Evolutionary conservation across 2,797 vertebrate genomes (phyloP), one percentile per base, ranked within the genome.

Genomic region (Typhlichthys eigenmanni): DNA sequence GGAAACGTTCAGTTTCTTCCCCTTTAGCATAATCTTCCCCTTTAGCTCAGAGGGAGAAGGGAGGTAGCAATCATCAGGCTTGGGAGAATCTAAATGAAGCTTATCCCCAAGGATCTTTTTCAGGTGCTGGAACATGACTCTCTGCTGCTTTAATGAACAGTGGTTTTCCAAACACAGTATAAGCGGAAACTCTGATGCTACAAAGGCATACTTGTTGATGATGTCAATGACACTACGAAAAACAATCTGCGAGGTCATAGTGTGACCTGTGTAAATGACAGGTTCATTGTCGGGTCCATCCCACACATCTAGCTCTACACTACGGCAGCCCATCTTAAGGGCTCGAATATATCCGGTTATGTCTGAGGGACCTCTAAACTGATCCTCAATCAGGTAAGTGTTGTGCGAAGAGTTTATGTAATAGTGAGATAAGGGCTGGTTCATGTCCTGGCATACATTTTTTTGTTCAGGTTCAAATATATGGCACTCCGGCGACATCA

Each of bases 401-500:
- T 99, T 99, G 83, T 99, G 97, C 79, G 96, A 98, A 17, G 96
- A 92, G 69, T 99, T 99, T 79, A 99, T 98, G 87, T 96, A 99
- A 87, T 99, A 99, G 91, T 99, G 98, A 73, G 98, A 96, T 78
- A 98, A 72, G 13, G 96, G 94, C 54, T 98, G 97, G 75, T 93
- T 95, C 96, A 98, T 98, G 80, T 98, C 98, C 87, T 99, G 98
- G 80, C 96, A 98, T 8, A 96, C 94, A 0, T 91, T 94, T 91
- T 98, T 98, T 66, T 99, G 97, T 66, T 99, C 97, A 0, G 96
- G 96, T 71, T 99, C 98, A 90, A 99, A 99, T 85, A 99, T 95
- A 64, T 95, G 94, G 88, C 98, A 98, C 83, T 99, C 98, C 13
- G 95, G 79, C 38, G 96, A 98, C 93, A 96, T 96, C 68, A 99